phyloP scores from a whole-genome alignment of 2,797 vertebrate species.

The Sphenopsis melanotis region DNA sequence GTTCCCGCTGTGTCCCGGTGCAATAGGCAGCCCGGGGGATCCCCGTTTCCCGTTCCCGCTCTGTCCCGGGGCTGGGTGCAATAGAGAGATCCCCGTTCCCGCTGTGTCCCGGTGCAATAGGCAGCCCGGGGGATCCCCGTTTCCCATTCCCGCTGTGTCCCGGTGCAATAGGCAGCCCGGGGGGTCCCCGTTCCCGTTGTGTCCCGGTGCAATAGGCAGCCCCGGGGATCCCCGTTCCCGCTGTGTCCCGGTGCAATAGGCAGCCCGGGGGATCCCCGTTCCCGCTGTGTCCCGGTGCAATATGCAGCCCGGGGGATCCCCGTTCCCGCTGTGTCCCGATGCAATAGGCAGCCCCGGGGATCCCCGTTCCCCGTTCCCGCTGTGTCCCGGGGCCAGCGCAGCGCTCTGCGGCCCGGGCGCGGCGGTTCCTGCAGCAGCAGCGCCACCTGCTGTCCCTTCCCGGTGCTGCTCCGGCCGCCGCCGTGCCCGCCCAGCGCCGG shows the following conservation, averaged over 20 bases:
- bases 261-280: background rate
- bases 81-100: too few relatives aligned
- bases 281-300: background rate
- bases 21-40: too few relatives aligned
- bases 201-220: background rate
- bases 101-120: too few relatives aligned
- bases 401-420: background rate
- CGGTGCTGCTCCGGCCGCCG: background rate
- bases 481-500: background rate
- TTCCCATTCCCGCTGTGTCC: too few relatives aligned
- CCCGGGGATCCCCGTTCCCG: too few relatives aligned
- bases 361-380: background rate
- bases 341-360: background rate
- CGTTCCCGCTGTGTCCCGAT: background rate
- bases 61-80: too few relatives aligned
- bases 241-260: too few relatives aligned
- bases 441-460: conserved; percentile 28
- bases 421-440: conserved; percentile 42
- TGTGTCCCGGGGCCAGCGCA: background rate
- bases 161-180: too few relatives aligned
- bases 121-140: too few relatives aligned
- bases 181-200: background rate
- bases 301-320: too few relatives aligned
- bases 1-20: too few relatives aligned
- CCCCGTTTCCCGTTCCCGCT: too few relatives aligned